Conservation (phyloP, 2,888 invertebrate genomes). For the Molorchus minor region DNA sequence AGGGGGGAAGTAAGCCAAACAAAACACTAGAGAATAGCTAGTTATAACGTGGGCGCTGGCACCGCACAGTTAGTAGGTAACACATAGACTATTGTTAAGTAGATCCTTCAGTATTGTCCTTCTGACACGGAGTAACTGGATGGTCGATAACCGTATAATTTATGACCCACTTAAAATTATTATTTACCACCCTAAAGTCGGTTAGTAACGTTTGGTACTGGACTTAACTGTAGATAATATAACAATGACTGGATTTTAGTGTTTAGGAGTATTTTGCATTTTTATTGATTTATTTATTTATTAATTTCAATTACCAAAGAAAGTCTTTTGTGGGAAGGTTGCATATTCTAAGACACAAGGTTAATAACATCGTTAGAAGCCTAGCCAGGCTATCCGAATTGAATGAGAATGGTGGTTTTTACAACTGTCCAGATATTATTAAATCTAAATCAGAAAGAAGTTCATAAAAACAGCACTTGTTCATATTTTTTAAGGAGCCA, state of each 20-base stretch:
- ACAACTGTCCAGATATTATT: too few species aligned
- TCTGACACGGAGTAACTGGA: slow-evolving; percentile 46
- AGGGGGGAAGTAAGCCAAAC: slow-evolving; percentile 33
- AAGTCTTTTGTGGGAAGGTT: too few species aligned
- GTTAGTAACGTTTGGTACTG: slow-evolving; percentile 37
- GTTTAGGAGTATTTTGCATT: too few species aligned
- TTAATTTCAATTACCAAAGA: too few species aligned
- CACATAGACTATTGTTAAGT: slow-evolving; percentile 57
- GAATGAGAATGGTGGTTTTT: too few species aligned
- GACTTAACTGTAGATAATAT: slow-evolving; percentile 36
- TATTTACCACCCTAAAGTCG: slow-evolving; percentile 49
- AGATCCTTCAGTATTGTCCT: slow-evolving; percentile 56
- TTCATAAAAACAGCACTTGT: too few species aligned
- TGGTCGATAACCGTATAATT: slow-evolving; percentile 54
- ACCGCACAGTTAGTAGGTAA: slow-evolving; percentile 42
- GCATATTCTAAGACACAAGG: too few species aligned
- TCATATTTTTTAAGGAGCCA: too few species aligned
- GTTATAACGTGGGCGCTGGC: slow-evolving; percentile 30
- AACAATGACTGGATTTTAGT: slow-evolving; percentile 44
- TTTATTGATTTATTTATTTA: too few species aligned
- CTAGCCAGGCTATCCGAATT: too few species aligned
- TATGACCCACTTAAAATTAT: slow-evolving; percentile 55
- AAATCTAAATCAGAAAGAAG: too few species aligned
- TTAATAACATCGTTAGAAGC: too few species aligned
- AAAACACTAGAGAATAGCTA: slow-evolving; percentile 28